These are phyloP conservation scores for Loriculus beryllinus DNA, from an alignment of 2,797 vertebrate species.

Conservation along the genomic window DNA sequence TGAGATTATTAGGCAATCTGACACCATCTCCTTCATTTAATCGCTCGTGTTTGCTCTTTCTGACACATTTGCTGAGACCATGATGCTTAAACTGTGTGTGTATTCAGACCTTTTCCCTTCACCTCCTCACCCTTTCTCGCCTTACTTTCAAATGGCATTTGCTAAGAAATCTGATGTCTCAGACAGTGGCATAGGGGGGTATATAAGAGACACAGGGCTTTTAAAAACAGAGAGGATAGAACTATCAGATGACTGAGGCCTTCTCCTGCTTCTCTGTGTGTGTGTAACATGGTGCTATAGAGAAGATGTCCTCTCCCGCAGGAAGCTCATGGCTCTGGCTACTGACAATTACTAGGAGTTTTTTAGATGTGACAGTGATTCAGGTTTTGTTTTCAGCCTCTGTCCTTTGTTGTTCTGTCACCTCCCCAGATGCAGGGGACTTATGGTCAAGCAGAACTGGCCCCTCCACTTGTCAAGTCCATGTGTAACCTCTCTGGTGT, in stretches of 20 bases:
- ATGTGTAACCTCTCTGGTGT: neutral
- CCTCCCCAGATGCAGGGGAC: neutral
- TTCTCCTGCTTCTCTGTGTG: accelerated
- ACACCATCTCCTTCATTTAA: neutral
- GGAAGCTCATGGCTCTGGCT: neutral
- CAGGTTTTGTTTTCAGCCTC: neutral
- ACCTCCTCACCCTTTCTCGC: neutral
- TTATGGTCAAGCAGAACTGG: neutral
- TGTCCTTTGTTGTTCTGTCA: neutral
- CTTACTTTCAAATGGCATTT: neutral
- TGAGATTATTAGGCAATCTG: neutral
- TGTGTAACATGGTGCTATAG: neutral
- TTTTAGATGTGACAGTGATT: neutral
- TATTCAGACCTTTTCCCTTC: neutral
- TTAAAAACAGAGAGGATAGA: neutral
- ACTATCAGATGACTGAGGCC: neutral
- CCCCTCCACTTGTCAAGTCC: neutral
- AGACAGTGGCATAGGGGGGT: neutral
- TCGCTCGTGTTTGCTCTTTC: neutral
- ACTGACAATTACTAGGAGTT: neutral
- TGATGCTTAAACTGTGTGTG: neutral
- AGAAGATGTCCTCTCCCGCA: neutral
- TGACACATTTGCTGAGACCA: neutral
- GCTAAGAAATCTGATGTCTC: slow-evolving; percentile 20
- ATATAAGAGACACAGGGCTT: neutral